These are phyloP conservation scores for Pseudomyrmex dendroicus DNA, from an alignment of 1,140 invertebrate species.

Conservation along the genomic window DNA sequence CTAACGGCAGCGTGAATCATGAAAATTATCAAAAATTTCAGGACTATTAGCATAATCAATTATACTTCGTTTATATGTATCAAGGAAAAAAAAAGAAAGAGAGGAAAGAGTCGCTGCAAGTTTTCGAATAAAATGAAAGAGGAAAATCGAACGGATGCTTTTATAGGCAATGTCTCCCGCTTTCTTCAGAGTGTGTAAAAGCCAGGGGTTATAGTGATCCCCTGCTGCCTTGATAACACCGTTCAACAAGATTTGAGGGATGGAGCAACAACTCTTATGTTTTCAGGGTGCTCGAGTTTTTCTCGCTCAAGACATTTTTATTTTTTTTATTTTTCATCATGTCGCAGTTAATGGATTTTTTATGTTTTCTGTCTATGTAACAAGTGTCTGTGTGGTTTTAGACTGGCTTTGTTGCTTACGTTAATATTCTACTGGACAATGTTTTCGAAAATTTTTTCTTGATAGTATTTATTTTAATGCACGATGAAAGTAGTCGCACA, in stretches of 20 bases:
- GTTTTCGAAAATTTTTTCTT: constrained; percentile 21
- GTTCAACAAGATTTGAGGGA: constrained; percentile 10
- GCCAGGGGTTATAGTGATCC: constrained; percentile 68
- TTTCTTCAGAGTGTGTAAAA: constrained; percentile 46
- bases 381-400: constrained; percentile 43
- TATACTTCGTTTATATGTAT: constrained; percentile 27
- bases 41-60: constrained; percentile 64
- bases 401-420: too few relatives aligned
- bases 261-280: constrained; percentile 63
- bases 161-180: constrained; percentile 79
- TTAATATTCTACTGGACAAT: not conserved
- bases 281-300: constrained; percentile 64
- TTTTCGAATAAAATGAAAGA: constrained; percentile 74
- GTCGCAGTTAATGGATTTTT: constrained; percentile 77
- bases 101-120: not conserved
- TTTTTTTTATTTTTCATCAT: constrained; percentile 78
- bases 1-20: constrained; percentile 44
- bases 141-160: constrained; percentile 73
- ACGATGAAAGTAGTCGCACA: not conserved
- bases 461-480: not conserved
- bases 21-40: constrained; percentile 59
- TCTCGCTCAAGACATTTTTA: constrained; percentile 50
- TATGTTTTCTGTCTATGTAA: constrained; percentile 69
- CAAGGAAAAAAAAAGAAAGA: too few relatives aligned
- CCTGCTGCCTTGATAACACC: constrained; percentile 80